Evolutionary conservation across 2,797 vertebrate genomes (phyloP), one percentile per base, ranked within the genome.

Genomic region (Linurgus olivaceus): DNA sequence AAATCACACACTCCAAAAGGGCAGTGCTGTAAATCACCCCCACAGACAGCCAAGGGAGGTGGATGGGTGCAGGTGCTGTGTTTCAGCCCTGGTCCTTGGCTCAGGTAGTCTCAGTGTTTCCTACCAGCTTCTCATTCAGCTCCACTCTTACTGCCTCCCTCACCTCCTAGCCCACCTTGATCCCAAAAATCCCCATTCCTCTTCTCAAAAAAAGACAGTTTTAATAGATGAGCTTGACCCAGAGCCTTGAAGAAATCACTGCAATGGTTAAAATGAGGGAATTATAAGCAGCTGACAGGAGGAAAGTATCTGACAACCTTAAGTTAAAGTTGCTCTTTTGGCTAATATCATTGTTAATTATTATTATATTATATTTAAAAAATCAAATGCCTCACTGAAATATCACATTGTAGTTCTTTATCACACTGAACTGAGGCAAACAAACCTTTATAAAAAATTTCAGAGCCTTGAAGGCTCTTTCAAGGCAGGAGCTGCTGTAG

Each of bases 401-500:
- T 47, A 71, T 24, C 58, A 63, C 25, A 71, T 65, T 3, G 0
- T 15, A 52, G 40, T 72, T 44, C 17, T n/a, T 76, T 66, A 84
- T 37, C 38, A 59, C 17, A 45, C 17, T 50, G n/a, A 86, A 86
- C 12, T 0, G 2, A 83, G 29, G 54, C 50, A 92, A 86, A 51
- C 1, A 17, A 74, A 87, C 8, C 38, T 73, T 79, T 54, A 13
- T 10, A 61, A 93, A 66, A 94, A 88, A 86, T 37, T 79, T 66
- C 62, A 79, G 62, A 82, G 66, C 58, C 79, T 76, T 81, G 66
- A 93, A 84, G 65, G 55, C 23, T 71, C 25, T 84, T 90, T 86
- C 79, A 88, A 81, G 63, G 71, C 25, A 37, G 38, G 59, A 90
- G 20, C 6, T 93, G 70, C 70, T 86, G 59, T 45, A 79, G 37